phyloP scores from a whole-genome alignment of 2,888 invertebrate genomes.

The Falcaria lacertinaria region DNA sequence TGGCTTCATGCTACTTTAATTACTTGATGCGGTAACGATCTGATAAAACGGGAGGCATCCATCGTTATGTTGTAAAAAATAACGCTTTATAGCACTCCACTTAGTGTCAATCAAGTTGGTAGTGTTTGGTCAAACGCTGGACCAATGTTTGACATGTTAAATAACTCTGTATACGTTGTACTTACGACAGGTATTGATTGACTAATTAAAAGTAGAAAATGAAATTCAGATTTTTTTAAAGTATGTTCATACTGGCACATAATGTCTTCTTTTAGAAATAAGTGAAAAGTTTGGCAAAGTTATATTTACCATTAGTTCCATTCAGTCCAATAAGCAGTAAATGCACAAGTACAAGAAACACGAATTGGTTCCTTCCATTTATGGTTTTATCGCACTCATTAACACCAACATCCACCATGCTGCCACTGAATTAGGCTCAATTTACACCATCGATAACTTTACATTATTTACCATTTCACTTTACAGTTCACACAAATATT shows the following conservation, averaged over 20 bases:
- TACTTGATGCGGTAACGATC: slow-evolving; percentile 52
- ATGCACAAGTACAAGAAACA: slow-evolving; percentile 75
- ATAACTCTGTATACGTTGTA: background rate
- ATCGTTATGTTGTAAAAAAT: slow-evolving; percentile 16
- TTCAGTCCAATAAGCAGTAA: slow-evolving; percentile 75
- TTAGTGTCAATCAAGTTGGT: slow-evolving; percentile 20
- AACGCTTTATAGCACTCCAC: slow-evolving; percentile 18
- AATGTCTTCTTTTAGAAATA: slow-evolving; percentile 14
- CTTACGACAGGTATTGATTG: no score
- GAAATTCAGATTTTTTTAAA: no score
- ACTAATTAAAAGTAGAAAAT: no score
- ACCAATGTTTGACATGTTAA: background rate
- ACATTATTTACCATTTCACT: slow-evolving; percentile 60
- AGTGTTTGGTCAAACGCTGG: background rate
- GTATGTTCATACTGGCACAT: no score
- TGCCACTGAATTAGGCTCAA: slow-evolving; percentile 67
- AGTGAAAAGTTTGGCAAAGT: background rate
- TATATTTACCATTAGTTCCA: slow-evolving; percentile 72
- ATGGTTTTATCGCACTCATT: slow-evolving; percentile 74
- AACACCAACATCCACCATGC: slow-evolving; percentile 77
- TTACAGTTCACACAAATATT: slow-evolving; percentile 25
- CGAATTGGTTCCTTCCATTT: slow-evolving; percentile 76
- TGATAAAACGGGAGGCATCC: slow-evolving; percentile 33
- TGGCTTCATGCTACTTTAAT: slow-evolving; percentile 65
- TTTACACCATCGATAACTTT: slow-evolving; percentile 64